Base-by-base conservation (phyloP, 1,140 invertebrate species). In the Sycophaga agraensis region DNA sequence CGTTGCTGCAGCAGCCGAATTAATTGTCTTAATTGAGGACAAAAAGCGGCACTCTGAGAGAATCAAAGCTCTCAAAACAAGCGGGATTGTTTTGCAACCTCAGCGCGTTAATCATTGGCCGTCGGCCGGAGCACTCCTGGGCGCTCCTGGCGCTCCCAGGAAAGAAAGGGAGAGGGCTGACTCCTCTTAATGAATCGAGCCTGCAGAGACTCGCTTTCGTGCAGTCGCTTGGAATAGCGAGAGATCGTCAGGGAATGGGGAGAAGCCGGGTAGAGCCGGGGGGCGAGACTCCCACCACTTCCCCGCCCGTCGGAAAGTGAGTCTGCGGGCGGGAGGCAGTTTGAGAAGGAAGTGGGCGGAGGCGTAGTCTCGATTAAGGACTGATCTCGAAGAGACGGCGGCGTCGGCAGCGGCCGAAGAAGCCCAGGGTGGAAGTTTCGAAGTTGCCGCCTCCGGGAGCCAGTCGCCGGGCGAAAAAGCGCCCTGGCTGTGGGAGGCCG, bases 361-460 rank as follows among this genome's bases (percentile, higher is more conserved):
- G 19, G 34, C 31, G 53, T 58, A 68, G 59, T 39, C 39, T 59
- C 72, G 76, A 79, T 78, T 79, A 78, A 78, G 74, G 67, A 63
- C 67, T 74, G 73, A 79, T 77, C 59, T 61, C 40, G 58, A 14
- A 17, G 34, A 4, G 22, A 43, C 22, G 22, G 35, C 50, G 31
- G n/a, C 58, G n/a, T n/a, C n/a, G n/a, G n/a, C n/a, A n/a, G n/a
- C 26, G 14, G n/a, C 58, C 54, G 40, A 60, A 60, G 54, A 53
- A 60, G 48, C 40, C 49, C 22, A 43, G 37, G 50, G n/a, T 21
- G 9, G 42, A 60, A 60, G 58, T 60, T 60, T 54, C 49, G 12
- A 60, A 60, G 58, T 60, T 60, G 40, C 34, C 37, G 56, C 21
- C 54, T 39, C 14, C 11, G 40, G 37, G 39, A n/a, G 53, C 40